Evolutionary conservation across 2,797 vertebrate genomes (phyloP).

Genomic region (Taenioides sp.): DNA sequence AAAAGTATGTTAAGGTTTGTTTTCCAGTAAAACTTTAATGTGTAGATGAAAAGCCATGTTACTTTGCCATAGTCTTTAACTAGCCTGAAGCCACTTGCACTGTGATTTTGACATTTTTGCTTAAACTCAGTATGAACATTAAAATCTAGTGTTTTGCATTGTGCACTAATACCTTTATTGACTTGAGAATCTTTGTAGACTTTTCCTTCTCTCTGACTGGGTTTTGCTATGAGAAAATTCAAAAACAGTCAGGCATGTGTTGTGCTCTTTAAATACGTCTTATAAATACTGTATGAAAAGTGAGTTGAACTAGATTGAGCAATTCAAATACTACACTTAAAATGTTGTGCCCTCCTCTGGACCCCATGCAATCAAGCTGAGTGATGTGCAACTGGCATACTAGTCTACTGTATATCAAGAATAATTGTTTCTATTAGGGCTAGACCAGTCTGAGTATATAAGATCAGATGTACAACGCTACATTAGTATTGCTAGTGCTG

Average conservation of each 20-base stretch:
- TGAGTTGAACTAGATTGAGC: not conserved
- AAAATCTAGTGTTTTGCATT: constrained; percentile 1
- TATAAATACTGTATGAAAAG: not conserved
- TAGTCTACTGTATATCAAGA: constrained; percentile 7
- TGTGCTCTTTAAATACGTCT: not conserved
- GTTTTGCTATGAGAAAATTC: not conserved
- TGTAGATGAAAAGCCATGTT: constrained; percentile 1
- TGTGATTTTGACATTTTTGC: not conserved
- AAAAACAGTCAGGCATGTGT: not conserved
- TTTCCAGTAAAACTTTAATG: not conserved
- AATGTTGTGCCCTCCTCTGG: not conserved
- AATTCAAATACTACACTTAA: not conserved
- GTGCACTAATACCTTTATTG: not conserved
- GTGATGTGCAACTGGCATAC: not conserved
- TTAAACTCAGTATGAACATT: not conserved
- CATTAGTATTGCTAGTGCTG: constrained; percentile 12
- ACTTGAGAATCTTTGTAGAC: not conserved
- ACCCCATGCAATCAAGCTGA: not conserved
- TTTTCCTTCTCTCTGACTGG: constrained; percentile 1
- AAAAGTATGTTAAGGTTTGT: not conserved
- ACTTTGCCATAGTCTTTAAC: not conserved
- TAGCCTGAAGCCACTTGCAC: not conserved
- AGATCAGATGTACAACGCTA: constrained; percentile 3
- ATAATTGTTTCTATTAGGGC: not conserved
- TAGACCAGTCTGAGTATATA: constrained; percentile 3